Evolutionary conservation across 2,797 vertebrate species (phyloP), one percentile per base, ranked within the genome.

Genomic region (Eulemur albifrons): DNA sequence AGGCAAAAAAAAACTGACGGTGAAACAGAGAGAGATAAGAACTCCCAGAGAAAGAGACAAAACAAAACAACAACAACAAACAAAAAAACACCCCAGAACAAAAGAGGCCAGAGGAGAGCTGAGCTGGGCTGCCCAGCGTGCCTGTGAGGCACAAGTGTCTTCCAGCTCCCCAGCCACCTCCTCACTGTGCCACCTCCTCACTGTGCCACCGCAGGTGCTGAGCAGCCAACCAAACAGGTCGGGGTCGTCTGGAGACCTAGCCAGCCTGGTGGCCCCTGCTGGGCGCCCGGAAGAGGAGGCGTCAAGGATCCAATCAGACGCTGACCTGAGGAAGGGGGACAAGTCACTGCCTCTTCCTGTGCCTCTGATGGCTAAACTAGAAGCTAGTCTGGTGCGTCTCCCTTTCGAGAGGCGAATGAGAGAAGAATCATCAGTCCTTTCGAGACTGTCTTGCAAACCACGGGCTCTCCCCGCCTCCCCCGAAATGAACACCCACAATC

Each of bases 201-300:
- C 2, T 0, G 52, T 11, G 21, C 13, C 43, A 35, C 2, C 1
- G 4, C 1, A 2, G 35, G 40, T 17, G 0, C 77, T 40, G 1
- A 90, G 54, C 12, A 54, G 38, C 5, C 79, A 52, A 27, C 23
- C 70, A 43, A 59, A 6, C 5, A 6, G 5, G 35, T 15, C 5
- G 6, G 30, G 32, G 48, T n/a, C 17, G 0, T 10, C 3, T 5
- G 3, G n/a, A 21, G 9, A 32, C 15, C 38, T 43, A 45, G 35
- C 14, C 10, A 35, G 35, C 11, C 72, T 4, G 3, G 27, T 0
- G 0, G 12, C 25, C 4, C 11, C 9, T 5, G 5, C 43, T 8
- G 2, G 50, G 40, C 25, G 23, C 67, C 17, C 0, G 5, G 57
- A 79, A 2, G n/a, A 20, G 57, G 32, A 30, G 40, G 35, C 15